Conservation (phyloP, 1,140 invertebrate species). For the Pseudomyrmex pallidus region DNA sequence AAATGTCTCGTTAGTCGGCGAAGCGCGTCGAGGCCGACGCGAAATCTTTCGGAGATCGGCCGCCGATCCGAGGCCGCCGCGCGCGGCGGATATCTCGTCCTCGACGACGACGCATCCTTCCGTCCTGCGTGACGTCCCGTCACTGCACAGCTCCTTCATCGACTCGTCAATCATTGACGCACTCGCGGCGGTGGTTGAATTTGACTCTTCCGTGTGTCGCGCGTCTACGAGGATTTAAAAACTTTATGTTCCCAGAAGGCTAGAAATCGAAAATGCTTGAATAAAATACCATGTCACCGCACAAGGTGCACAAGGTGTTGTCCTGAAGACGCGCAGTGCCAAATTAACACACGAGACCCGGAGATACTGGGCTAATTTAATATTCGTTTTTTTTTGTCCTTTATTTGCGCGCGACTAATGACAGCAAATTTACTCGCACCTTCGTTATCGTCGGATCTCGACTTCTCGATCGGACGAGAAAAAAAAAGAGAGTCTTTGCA, state of each 20-base stretch:
- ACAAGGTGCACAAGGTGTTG: slow-evolving; percentile 14
- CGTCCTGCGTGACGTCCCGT: slow-evolving; percentile 19
- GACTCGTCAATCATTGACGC: background rate
- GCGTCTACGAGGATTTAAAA: too few species aligned
- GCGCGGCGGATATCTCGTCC: slow-evolving; percentile 12
- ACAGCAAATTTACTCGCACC: slow-evolving; percentile 83
- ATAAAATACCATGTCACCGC: background rate
- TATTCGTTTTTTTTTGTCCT: slow-evolving; percentile 78
- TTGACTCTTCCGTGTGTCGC: background rate
- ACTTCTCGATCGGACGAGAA: background rate
- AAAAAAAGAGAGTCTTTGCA: slow-evolving; percentile 9
- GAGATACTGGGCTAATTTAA: slow-evolving; percentile 77
- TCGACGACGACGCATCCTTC: slow-evolving; percentile 23
- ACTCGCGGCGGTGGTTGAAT: background rate
- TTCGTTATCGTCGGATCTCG: slow-evolving; percentile 78
- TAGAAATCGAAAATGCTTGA: background rate
- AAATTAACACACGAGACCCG: slow-evolving; percentile 60
- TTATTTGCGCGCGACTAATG: slow-evolving; percentile 83
- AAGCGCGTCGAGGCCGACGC: slow-evolving; percentile 40
- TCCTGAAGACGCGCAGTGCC: slow-evolving; percentile 37
- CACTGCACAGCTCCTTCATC: background rate
- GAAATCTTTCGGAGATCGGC: slow-evolving; percentile 72
- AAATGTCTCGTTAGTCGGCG: slow-evolving; percentile 74
- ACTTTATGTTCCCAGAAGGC: too few species aligned
- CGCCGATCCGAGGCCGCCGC: slow-evolving; percentile 65